These are phyloP conservation scores for Lanius ludovicianus DNA, from an alignment of 2,113 vertebrate genomes.

Conservation along the genomic window DNA sequence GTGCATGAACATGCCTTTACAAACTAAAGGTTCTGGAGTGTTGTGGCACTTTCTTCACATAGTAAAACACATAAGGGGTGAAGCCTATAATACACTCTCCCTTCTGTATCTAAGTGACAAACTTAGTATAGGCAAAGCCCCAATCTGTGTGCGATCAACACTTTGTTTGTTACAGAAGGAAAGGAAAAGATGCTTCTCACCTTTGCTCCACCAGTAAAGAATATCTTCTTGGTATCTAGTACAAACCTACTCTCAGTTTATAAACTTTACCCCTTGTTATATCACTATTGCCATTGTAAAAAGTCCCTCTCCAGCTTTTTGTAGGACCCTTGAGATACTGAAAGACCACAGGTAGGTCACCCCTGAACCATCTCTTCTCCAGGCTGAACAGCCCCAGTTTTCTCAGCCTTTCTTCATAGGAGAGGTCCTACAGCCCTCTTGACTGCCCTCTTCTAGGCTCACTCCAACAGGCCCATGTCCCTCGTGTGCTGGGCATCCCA, in stretches of 20 bases:
- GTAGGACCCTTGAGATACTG: too few relatives aligned
- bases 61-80: neutral
- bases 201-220: neutral
- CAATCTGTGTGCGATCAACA: neutral
- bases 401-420: neutral
- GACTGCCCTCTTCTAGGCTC: fast-evolving
- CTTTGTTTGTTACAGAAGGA: neutral
- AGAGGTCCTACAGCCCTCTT: neutral
- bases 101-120: neutral
- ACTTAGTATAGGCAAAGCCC: neutral
- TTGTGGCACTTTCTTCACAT: neutral
- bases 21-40: neutral
- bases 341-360: neutral
- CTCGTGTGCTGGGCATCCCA: fast-evolving
- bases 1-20: neutral
- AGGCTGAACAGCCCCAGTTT: neutral
- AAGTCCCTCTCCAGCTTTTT: neutral
- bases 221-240: neutral
- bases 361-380: neutral
- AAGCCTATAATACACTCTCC: neutral
- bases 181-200: neutral
- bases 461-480: fast-evolving
- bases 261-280: neutral
- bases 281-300: neutral
- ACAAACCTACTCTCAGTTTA: neutral